Evolutionary conservation across 2,888 invertebrate genomes (phyloP).

Genomic region (Clistopyga incitator): DNA sequence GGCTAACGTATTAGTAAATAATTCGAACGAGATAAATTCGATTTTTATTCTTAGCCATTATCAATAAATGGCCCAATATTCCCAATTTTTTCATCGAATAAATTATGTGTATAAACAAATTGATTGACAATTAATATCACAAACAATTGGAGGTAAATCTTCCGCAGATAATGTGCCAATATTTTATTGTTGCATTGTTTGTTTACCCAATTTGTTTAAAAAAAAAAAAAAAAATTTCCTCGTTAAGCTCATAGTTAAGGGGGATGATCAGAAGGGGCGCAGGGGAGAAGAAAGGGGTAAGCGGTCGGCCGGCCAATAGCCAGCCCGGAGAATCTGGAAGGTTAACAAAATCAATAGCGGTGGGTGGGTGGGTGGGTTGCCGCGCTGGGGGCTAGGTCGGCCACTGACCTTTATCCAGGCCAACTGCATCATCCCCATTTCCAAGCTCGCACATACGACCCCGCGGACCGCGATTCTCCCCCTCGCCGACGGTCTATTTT

Average conservation of each 20-base stretch:
- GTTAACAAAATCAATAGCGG: slow-evolving; percentile 80
- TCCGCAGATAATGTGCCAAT: too few species aligned
- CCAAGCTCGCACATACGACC: slow-evolving; percentile 59
- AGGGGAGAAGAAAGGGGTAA: not conserved
- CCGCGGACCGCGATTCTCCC: not conserved
- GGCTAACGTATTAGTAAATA: too few species aligned
- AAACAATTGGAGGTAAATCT: too few species aligned
- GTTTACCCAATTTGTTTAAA: too few species aligned
- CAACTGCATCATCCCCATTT: slow-evolving; percentile 81
- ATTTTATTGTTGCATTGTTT: too few species aligned
- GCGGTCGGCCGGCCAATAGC: slow-evolving; percentile 34
- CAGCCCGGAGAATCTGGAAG: slow-evolving; percentile 75
- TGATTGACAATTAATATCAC: too few species aligned
- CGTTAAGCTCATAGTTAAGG: not conserved
- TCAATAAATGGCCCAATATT: too few species aligned
- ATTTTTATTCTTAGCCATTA: too few species aligned
- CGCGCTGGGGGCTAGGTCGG: slow-evolving; percentile 80
- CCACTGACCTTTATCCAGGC: slow-evolving; percentile 83
- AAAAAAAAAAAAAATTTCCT: not conserved
- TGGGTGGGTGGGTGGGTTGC: slow-evolving; percentile 70
- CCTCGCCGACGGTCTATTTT: slow-evolving; percentile 72
- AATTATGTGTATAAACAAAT: too few species aligned
- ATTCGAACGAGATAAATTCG: too few species aligned
- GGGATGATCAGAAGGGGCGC: not conserved
- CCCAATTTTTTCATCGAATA: too few species aligned